Conservation (phyloP, 1,140 invertebrate genomes). For the Pentalonia nigronervosa region DNA sequence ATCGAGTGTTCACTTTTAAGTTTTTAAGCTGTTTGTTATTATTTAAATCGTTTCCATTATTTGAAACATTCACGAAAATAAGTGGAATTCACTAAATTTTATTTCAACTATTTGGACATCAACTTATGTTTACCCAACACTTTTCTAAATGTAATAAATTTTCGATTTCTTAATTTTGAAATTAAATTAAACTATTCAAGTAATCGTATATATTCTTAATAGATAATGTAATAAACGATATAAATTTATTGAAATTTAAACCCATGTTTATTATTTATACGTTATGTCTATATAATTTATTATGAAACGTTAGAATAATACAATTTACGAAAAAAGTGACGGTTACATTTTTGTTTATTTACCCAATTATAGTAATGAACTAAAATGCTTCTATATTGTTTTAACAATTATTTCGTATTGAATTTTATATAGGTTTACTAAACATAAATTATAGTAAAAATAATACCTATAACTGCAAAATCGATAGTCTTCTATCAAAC, state of each 20-base stretch:
- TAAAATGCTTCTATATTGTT: neutral
- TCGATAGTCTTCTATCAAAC: neutral
- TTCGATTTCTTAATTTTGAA: too few species aligned
- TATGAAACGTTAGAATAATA: too few species aligned
- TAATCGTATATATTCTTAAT: too few species aligned
- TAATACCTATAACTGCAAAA: neutral
- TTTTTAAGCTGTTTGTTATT: neutral
- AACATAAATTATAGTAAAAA: neutral
- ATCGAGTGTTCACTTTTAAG: neutral
- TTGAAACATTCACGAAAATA: neutral
- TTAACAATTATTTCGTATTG: neutral
- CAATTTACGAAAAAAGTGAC: too few species aligned
- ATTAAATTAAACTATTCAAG: too few species aligned
- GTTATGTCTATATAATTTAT: too few species aligned
- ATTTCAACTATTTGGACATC: neutral
- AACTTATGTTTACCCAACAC: neutral
- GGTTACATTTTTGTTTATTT: too few species aligned
- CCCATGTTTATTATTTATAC: too few species aligned
- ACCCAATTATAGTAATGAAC: neutral
- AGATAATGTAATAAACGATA: too few species aligned
- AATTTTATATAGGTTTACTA: neutral
- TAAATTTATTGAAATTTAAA: too few species aligned
- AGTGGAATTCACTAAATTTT: neutral
- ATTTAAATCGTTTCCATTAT: neutral
- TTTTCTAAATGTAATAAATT: too few species aligned